phyloP scores from a whole-genome alignment of 2,888 invertebrate genomes.

The Carpatolechia fugitivella region DNA sequence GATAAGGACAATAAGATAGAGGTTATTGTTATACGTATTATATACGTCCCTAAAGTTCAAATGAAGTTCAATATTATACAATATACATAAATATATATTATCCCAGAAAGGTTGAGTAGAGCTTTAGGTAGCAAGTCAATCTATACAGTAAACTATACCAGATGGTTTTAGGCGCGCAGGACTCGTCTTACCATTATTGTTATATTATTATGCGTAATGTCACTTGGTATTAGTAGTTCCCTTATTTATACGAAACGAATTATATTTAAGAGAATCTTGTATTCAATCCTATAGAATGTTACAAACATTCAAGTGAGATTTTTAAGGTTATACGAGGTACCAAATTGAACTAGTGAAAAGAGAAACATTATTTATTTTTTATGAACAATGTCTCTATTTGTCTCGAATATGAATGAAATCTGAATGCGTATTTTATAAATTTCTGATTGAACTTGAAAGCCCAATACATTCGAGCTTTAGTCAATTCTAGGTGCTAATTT shows the following conservation, averaged over 20 bases:
- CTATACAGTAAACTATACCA: neutral
- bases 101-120: no score
- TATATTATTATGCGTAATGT: neutral
- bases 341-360: slow-evolving; percentile 26
- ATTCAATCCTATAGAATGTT: slow-evolving; percentile 38
- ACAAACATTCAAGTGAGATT: slow-evolving; percentile 52
- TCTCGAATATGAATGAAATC: slow-evolving; percentile 21
- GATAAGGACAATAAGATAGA: neutral
- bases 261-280: slow-evolving; percentile 53
- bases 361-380: neutral
- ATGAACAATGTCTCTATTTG: slow-evolving; percentile 14
- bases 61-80: neutral
- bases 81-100: slow-evolving; percentile 19
- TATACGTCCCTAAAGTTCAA: slow-evolving; percentile 3
- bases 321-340: slow-evolving; percentile 25
- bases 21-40: slow-evolving; percentile 5
- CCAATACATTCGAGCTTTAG: slow-evolving; percentile 33
- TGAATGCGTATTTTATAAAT: no score
- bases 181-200: no score
- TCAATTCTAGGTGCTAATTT: slow-evolving; percentile 45
- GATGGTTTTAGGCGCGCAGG: no score
- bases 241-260: slow-evolving; percentile 35
- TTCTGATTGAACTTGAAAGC: no score
- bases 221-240: neutral
- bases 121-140: neutral